phyloP scores from a whole-genome alignment of 2,888 invertebrate species.

The Baccha elongata region DNA sequence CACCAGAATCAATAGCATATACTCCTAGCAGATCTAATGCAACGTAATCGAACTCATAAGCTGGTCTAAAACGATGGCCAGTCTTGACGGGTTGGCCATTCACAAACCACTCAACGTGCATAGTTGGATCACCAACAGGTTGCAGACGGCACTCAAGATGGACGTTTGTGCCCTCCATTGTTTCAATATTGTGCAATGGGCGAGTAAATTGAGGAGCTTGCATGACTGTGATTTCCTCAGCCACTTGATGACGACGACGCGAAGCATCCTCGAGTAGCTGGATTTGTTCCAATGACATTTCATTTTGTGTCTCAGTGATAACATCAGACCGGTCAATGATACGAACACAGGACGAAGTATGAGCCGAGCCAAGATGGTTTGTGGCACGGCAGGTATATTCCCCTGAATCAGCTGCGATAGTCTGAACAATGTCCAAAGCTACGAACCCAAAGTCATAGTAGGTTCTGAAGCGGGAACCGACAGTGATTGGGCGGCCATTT shows the following conservation, averaged over 20 bases:
- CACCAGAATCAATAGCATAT: conserved; percentile 98
- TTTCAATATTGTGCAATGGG: conserved; percentile 94
- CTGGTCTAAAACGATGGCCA: conserved; percentile 96
- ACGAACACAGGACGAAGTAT: conserved; percentile 94
- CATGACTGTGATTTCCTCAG: conserved; percentile 91
- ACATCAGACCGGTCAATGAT: conserved; percentile 92
- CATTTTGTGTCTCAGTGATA: conserved; percentile 94
- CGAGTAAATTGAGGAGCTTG: conserved; percentile 95
- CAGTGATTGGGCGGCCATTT: conserved; percentile 94
- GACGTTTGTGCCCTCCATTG: conserved; percentile 94
- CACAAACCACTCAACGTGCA: conserved; percentile 98
- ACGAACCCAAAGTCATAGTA: conserved; percentile 99
- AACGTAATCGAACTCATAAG: conserved; percentile 98
- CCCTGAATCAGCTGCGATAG: conserved; percentile 96
- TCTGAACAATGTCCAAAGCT: conserved; percentile 96
- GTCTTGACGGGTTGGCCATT: conserved; percentile 96
- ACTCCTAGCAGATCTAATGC: conserved; percentile 97
- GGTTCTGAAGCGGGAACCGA: conserved; percentile 95
- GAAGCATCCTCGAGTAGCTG: conserved; percentile 93
- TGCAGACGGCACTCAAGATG: conserved; percentile 95
- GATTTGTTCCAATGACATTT: conserved; percentile 95
- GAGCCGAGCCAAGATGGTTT: conserved; percentile 96
- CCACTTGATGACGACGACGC: conserved; percentile 87
- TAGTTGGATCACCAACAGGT: conserved; percentile 94
- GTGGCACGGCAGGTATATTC: conserved; percentile 97